Conservation (phyloP, 2,888 invertebrate species). For the Cheilosia vernalis region DNA sequence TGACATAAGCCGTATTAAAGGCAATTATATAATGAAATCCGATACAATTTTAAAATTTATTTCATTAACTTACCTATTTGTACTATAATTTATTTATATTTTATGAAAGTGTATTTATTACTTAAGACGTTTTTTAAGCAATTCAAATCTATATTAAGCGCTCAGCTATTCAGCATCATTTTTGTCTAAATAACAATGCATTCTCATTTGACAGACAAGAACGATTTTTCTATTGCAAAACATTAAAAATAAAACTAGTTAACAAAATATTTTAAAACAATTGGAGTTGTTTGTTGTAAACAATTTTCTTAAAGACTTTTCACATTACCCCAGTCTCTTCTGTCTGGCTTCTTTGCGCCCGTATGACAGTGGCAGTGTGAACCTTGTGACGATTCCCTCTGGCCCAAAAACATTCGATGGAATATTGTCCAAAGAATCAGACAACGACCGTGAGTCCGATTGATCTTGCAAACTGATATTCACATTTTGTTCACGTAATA, state of each 20-base stretch:
- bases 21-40: too few species aligned
- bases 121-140: conserved; percentile 33
- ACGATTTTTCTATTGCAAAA: conserved; percentile 52
- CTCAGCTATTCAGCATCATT: conserved; percentile 24
- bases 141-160: conserved; percentile 49
- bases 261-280: conserved; percentile 15
- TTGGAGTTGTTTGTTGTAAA: conserved; percentile 48
- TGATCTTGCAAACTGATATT: conserved; percentile 83
- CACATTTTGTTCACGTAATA: conserved; percentile 32
- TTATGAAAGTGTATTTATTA: conserved; percentile 68
- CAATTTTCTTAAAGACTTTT: conserved; percentile 38
- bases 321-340: conserved; percentile 91
- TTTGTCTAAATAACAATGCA: conserved; percentile 33
- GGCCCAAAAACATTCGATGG: conserved; percentile 85
- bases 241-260: conserved; percentile 36
- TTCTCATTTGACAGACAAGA: conserved; percentile 42
- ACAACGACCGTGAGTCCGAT: conserved; percentile 84
- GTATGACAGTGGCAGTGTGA: conserved; percentile 90
- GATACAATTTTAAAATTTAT: too few species aligned
- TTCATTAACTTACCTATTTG: too few species aligned
- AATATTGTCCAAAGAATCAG: conserved; percentile 86
- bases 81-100: conserved; percentile 28
- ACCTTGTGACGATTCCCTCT: conserved; percentile 86
- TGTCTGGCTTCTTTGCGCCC: conserved; percentile 91
- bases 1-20: too few species aligned